Evolutionary conservation across 2,888 invertebrate species (phyloP), one percentile per base, ranked within the genome.

Genomic region (Parelbella ahira): DNA sequence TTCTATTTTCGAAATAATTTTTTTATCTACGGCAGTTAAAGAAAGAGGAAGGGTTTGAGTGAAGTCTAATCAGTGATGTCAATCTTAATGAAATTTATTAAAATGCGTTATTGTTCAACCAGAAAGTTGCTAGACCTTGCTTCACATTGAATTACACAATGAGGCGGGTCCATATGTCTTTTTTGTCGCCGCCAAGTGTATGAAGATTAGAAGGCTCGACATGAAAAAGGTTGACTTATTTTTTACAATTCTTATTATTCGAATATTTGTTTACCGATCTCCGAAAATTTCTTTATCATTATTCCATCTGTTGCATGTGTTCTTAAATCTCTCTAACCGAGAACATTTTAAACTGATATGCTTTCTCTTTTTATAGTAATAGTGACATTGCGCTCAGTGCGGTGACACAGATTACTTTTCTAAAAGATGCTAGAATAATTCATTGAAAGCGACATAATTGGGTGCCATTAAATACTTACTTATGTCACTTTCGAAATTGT

Each of bases 31-130:
- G 29, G 43, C 34, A 50, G 37, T 38, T 29, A 20, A 42, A 48
- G 36, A 48, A 45, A 48, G 49, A 60, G 58, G 58, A 61, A 75
- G 71, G 76, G 68, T 72, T 34, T 65, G 63, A 63, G 60, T 58
- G 54, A 60, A 54, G 50, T 58, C 64, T 74, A 79, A 86, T 87
- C 86, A 74, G 68, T 58, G 58, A 68, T 67, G 80, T 83, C 84
- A 83, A 87, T 87, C 86, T 82, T 76, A 87, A 84, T 84, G 76
- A 84, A 78, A 73, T 73, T 66, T 78, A 83, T 82, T 81, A 82
- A 80, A 83, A 82, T 75, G 68, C 69, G 62, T 78, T 75, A 76
- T 83, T 81, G 79, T 82, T 81, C 78, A 68, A 77, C 75, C 79
- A 75, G 74, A 82, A 81, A 78, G 70, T 73, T 63, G 59, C 68